Percentiles rank a stretch among this genome's conserved stretches.
phyloP scores from a whole-genome alignment of 2,113 vertebrate species.

The Poeciliopsis retropinna region DNA sequence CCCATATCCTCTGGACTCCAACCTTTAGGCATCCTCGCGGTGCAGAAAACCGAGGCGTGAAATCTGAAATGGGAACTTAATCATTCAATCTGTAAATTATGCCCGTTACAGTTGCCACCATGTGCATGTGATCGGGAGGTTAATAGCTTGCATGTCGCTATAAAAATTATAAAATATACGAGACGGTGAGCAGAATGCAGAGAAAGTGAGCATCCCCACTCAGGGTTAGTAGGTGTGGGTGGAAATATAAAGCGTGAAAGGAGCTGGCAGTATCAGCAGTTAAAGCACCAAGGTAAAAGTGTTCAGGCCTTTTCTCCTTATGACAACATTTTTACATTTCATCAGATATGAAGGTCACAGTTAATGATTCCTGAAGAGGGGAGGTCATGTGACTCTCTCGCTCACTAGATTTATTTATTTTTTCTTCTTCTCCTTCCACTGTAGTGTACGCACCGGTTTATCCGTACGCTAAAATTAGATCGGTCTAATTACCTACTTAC shows the following conservation, averaged over 20 bases:
- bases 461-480: conserved; percentile 11
- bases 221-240: conserved; percentile 52
- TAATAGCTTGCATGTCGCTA: no score
- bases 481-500: conserved; percentile 5
- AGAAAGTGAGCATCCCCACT: conserved; percentile 29
- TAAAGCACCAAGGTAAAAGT: conserved; percentile 35
- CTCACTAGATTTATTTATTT: neutral
- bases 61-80: neutral
- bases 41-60: neutral
- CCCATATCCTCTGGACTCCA: no score
- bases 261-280: conserved; percentile 42
- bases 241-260: conserved; percentile 50
- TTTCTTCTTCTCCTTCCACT: neutral
- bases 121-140: no score
- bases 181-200: conserved; percentile 18
- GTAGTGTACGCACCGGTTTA: conserved; percentile 9
- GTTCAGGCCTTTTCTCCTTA: conserved; percentile 17
- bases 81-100: neutral
- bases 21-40: no score
- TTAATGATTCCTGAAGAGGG: conserved; percentile 8
- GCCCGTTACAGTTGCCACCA: no score
- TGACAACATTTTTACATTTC: conserved; percentile 17
- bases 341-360: conserved; percentile 29
- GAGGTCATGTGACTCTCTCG: neutral
- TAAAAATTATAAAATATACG: conserved; percentile 27